Evolutionary conservation across 2,888 invertebrate genomes (phyloP), one percentile per base, ranked within the genome.

Genomic region (Lobophora halterata): DNA sequence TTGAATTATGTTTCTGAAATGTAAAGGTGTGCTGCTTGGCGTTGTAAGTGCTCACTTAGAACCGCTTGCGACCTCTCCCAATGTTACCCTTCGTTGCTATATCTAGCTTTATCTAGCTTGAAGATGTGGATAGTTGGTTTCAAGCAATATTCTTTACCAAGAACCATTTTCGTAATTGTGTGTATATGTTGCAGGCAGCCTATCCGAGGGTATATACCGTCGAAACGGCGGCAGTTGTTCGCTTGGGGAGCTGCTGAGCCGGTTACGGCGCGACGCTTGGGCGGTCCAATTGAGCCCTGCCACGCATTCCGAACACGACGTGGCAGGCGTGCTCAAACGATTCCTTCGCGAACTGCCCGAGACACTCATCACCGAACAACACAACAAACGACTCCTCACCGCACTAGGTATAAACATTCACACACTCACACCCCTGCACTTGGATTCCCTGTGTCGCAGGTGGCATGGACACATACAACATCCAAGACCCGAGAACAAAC

Each of bases 311-410:
- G 96, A 96, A 56, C 94, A 97, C 71, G 97, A 97, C 66, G 96
- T 97, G 6, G 94, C 96, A 2, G 95, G 94, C 18, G 95, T 93
- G 0, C 81, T 97, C 3, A 96, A 97, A 74, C 88, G 97, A 43
- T 97, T 97, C 80, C 93, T 97, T 72, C 88, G 97, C n/a, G 95
- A 95, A 57, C 83, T 97, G 30, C 94, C 95, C 0, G 95, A 96
- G 59, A 92, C 96, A 1, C 80, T 97, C 14, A 85, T 97, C 41
- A 93, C 95, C 1, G 88, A 90, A n/a, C 86, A 88, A 23, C 90
- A 93, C 30, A 92, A 95, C 51, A 88, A 89, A 37, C 90, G 90
- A 54, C 89, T 95, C 30, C 90, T 92, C 32, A 86, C 90, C 55
- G 92, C 93, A 12, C 89, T 93, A 51, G 89, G 93, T 93, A 73